Base-by-base conservation (phyloP, 2,113 vertebrate species). In the Heterotilapia buettikoferi region DNA sequence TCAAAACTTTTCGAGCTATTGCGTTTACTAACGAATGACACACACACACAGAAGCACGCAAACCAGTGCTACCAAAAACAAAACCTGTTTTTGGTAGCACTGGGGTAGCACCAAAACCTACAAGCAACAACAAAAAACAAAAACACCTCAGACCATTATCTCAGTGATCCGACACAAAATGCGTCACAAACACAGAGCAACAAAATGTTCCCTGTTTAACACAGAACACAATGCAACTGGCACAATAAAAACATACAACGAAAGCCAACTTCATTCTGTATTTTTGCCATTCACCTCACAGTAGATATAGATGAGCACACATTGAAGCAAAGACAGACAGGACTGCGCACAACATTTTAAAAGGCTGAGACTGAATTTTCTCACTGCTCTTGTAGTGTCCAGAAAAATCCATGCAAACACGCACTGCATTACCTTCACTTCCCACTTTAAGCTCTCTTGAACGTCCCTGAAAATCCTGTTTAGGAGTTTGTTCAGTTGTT, bases 351-450 rank as follows among this genome's bases (percentile, higher is more conserved):
- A 24, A 9, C 45, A 76, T 56, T 31, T 63, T n/a, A 31, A 6
- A 88, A 86, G 26, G 10, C 19, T 71, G 5, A 71, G 18, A 76
- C 63, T 14, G 43, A 38, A 63, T 38, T 29, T 45, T 36, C 7
- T 63, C 21, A 79, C 24, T 78, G 14, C 59, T 31, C 1, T 47
- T 31, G 66, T 19, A 63, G 24, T 36, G 11, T 33, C 56, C 80
- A 50, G 59, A 33, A 81, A 80, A 68, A 87, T 21, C 61, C 56
- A 82, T 54, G 84, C 86, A 83, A 83, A 86, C 18, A 68, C 3
- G 3, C 36, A 29, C 53, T n/a, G 76, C 73, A 54, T 89, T 91
- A 94, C 91, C 92, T 92, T 92, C 88, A 84, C 16, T 79, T 90
- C 33, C 86, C 19, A 33, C 33, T 92, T 18, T 88, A 16, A 86